A percentile compares a stretch with the other conserved stretches of the same genome.
These are phyloP conservation scores for Lochmaea capreae DNA, from an alignment of 2,888 invertebrate species.

Conservation along the genomic window DNA sequence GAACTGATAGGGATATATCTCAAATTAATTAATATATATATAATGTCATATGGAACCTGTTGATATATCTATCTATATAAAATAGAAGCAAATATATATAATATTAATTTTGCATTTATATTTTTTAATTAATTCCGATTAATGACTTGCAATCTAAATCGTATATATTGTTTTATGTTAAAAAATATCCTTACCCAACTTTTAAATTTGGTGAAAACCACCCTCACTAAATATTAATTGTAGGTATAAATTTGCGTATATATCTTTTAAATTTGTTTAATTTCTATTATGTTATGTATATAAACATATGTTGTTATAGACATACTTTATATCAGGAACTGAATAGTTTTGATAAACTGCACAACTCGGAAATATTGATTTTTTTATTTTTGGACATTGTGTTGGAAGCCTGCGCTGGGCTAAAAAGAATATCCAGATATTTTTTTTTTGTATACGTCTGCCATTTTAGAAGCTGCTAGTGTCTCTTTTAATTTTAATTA, in stretches of 20 bases:
- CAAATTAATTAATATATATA: conserved; percentile 8
- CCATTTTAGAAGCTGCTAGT: too few relatives aligned
- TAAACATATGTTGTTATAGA: conserved; percentile 30
- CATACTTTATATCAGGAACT: background rate
- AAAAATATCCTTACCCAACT: background rate
- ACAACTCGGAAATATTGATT: conserved; percentile 30
- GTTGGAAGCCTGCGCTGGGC: conserved; percentile 1
- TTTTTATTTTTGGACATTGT: conserved; percentile 23
- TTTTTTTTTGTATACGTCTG: background rate
- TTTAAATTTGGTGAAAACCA: background rate
- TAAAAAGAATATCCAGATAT: background rate
- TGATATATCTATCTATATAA: background rate
- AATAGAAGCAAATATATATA: background rate
- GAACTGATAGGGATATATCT: background rate
- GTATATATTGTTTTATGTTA: background rate
- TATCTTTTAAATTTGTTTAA: background rate
- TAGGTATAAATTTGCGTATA: background rate
- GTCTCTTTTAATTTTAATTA: too few relatives aligned
- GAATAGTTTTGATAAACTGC: conserved; percentile 10
- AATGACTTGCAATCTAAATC: background rate
- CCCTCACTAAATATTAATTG: background rate
- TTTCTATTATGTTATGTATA: background rate
- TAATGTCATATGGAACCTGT: conserved; percentile 22
- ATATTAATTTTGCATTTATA: background rate
- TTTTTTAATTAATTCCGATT: conserved; percentile 1